phyloP scores from a whole-genome alignment of 2,888 invertebrate genomes.

The Apamea monoglypha region DNA sequence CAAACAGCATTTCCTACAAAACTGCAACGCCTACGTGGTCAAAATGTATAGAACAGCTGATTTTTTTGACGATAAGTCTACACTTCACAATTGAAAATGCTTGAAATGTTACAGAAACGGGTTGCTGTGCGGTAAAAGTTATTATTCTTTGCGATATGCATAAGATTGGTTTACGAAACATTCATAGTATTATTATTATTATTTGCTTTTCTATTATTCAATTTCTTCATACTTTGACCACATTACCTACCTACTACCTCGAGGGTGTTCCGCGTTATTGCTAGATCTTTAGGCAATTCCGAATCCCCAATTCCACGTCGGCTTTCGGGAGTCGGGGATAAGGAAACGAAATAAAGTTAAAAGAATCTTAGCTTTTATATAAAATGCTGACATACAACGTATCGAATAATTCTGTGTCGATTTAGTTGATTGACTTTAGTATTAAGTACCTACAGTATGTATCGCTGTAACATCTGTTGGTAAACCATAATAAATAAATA shows the following conservation, averaged over 20 bases:
- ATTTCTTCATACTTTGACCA: not conserved
- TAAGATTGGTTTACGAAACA: conserved; percentile 32
- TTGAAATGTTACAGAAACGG: conserved; percentile 23
- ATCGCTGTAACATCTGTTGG: too few species aligned
- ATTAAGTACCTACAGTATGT: not conserved
- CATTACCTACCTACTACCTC: not conserved
- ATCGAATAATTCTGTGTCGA: not conserved
- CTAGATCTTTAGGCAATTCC: too few species aligned
- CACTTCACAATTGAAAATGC: conserved; percentile 9
- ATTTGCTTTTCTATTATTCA: not conserved
- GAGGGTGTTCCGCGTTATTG: not conserved
- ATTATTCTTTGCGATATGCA: not conserved
- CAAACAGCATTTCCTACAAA: not conserved
- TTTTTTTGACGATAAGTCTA: conserved; percentile 12
- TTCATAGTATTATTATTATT: not conserved
- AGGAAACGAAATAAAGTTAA: not conserved
- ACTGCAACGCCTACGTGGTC: not conserved
- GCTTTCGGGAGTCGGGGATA: too few species aligned
- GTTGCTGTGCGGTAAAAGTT: not conserved
- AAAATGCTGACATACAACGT: not conserved
- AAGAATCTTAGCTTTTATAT: not conserved
- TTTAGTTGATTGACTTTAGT: not conserved
- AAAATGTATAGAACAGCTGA: not conserved
- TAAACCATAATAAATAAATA: too few species aligned
- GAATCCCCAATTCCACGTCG: not conserved